Evolutionary conservation across 1,140 invertebrate genomes (phyloP), one percentile per base, ranked within the genome.

Genomic region (Octopus bimaculoides): DNA sequence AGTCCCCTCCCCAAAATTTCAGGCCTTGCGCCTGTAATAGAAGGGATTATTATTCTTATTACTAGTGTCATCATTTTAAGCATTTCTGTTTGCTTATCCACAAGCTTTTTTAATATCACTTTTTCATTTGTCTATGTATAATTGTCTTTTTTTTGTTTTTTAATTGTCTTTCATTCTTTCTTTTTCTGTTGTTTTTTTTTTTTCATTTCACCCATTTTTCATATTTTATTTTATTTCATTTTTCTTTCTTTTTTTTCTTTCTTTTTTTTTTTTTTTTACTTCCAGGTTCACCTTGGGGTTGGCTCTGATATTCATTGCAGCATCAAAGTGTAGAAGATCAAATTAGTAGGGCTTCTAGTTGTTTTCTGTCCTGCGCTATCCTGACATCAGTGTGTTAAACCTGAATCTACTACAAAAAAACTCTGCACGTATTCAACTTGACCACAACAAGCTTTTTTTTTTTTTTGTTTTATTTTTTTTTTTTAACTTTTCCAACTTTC

Each of bases 321-420:
- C 66, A 71, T 71, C 66, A 71, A 71, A 71, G 66, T 71, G 66
- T 71, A 71, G 66, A 71, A 71, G 8, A 71, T 5, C 4, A 9
- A 71, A n/a, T 14, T 71, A 71, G 66, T 71, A 71, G 66, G 66
- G 66, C 66, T 71, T 71, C 17, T 71, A 71, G 66, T 71, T 14
- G 66, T 71, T 41, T n/a, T 71, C 66, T 71, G 66, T 71, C 26
- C 66, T 71, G 66, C 14, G 66, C 66, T 71, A 71, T 71, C 14
- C 26, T 41, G 26, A 20, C 17, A 14, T 71, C 66, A 71, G 66
- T 71, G 26, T 14, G 66, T 20, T 71, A n/a, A 71, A 14, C 66
- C 66, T 71, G 66, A 20, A 71, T 71, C 66, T 71, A 71, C 66
- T 17, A 61, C 56, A 9, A 61, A 61, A 9, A 61, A 9, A 61